Conservation (phyloP, 2,113 vertebrate species). For the Thamnophis sirtalis region DNA sequence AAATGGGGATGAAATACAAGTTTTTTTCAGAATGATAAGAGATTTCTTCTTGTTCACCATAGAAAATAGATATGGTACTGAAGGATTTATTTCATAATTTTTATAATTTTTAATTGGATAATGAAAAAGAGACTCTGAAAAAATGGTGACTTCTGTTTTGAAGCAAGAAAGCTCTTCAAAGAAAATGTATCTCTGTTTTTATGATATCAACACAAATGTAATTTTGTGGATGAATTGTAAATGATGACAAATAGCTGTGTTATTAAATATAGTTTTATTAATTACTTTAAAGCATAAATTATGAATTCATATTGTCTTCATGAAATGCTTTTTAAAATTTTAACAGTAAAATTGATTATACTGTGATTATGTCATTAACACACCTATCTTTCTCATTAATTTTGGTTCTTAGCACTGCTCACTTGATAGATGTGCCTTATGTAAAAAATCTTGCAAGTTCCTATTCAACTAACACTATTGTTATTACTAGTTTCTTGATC, state of each 20-base stretch:
- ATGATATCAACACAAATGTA: slow-evolving; percentile 69
- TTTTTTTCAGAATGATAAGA: background rate
- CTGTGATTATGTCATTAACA: slow-evolving; percentile 88
- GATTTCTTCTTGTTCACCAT: background rate
- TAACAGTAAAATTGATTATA: slow-evolving; percentile 87
- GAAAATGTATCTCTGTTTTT: slow-evolving; percentile 61
- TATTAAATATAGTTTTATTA: slow-evolving; percentile 85
- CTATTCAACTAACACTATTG: slow-evolving; percentile 77
- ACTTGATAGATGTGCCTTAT: slow-evolving; percentile 80
- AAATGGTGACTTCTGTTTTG: slow-evolving; percentile 43
- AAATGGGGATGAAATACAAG: background rate
- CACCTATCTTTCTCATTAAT: slow-evolving; percentile 87
- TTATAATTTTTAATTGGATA: background rate
- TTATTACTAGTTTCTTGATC: slow-evolving; percentile 79
- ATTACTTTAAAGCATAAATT: slow-evolving; percentile 82
- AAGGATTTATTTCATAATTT: background rate
- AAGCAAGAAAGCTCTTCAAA: slow-evolving; percentile 54
- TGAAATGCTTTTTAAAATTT: slow-evolving; percentile 83
- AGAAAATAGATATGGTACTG: accelerated
- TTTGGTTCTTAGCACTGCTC: slow-evolving; percentile 76
- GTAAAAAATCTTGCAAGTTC: slow-evolving; percentile 72
- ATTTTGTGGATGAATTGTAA: slow-evolving; percentile 76
- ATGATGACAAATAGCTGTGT: slow-evolving; percentile 85
- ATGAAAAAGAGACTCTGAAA: background rate
- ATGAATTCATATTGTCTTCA: slow-evolving; percentile 80